Percentiles rank a stretch among this genome's conserved stretches.
Evolutionary conservation across 2,888 invertebrate genomes (phyloP).

Genomic region (Noctua janthe): DNA sequence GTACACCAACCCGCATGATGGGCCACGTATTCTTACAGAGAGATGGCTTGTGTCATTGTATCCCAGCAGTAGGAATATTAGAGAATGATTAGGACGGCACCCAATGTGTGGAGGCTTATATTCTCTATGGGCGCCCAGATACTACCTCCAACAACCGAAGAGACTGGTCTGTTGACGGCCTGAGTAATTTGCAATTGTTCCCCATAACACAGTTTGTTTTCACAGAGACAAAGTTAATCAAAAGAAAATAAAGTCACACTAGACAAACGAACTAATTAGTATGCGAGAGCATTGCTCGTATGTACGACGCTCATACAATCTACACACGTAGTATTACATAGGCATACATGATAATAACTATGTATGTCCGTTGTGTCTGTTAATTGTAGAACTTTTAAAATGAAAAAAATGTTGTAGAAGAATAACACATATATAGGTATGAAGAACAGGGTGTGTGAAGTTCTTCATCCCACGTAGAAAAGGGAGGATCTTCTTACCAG

Average conservation of each 20-base stretch:
- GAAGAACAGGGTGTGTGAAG: too few species aligned
- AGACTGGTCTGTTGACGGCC: neutral
- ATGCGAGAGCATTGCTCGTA: neutral
- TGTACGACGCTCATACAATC: neutral
- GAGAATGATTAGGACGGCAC: neutral
- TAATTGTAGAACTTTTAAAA: neutral
- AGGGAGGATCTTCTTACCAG: too few species aligned
- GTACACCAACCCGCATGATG: neutral
- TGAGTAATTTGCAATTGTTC: neutral
- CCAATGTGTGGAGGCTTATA: neutral
- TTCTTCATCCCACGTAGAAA: too few species aligned
- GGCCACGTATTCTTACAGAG: neutral
- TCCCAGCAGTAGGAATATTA: neutral
- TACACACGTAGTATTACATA: neutral
- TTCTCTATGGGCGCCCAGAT: neutral
- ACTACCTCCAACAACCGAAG: neutral
- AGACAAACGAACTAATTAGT: slow-evolving; percentile 10
- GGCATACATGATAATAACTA: neutral
- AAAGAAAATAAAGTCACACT: slow-evolving; percentile 3
- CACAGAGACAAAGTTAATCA: slow-evolving; percentile 3
- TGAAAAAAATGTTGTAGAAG: neutral
- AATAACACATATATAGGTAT: too few species aligned
- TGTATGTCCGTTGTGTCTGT: neutral
- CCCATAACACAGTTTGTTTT: neutral
- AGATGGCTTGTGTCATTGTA: neutral